phyloP scores from a whole-genome alignment of 2,888 invertebrate genomes.

The Omphaloscelis lunosa region DNA sequence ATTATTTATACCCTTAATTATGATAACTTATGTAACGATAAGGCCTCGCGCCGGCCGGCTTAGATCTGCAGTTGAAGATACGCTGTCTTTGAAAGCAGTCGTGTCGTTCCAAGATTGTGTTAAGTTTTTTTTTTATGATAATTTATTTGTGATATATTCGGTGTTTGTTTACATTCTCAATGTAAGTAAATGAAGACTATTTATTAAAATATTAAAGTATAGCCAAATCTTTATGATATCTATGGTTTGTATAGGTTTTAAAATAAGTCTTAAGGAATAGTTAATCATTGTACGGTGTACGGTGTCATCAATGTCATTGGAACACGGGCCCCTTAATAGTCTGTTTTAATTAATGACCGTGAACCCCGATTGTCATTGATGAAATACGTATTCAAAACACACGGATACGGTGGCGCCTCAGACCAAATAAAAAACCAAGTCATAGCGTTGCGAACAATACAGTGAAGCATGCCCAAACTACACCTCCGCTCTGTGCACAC shows the following conservation, averaged over 20 bases:
- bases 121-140: neutral
- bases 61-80: conserved; percentile 12
- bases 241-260: neutral
- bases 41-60: neutral
- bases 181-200: conserved; percentile 14
- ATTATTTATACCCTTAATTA: conserved; percentile 3
- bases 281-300: neutral
- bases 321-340: neutral
- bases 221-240: neutral
- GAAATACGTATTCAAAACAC: neutral
- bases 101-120: neutral
- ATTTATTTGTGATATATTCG: neutral
- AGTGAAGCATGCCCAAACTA: no score
- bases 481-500: no score
- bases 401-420: no score
- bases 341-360: neutral
- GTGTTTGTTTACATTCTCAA: conserved; percentile 5
- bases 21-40: conserved; percentile 26
- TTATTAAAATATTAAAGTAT: neutral
- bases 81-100: neutral
- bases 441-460: no score
- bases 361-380: neutral
- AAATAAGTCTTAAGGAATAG: neutral
- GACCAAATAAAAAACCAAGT: no score
- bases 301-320: neutral